Percentiles rank a stretch among this genome's conserved stretches.
These are phyloP conservation scores for Chrysopilus asiliformis DNA, from an alignment of 2,888 invertebrate species.

Conservation along the genomic window DNA sequence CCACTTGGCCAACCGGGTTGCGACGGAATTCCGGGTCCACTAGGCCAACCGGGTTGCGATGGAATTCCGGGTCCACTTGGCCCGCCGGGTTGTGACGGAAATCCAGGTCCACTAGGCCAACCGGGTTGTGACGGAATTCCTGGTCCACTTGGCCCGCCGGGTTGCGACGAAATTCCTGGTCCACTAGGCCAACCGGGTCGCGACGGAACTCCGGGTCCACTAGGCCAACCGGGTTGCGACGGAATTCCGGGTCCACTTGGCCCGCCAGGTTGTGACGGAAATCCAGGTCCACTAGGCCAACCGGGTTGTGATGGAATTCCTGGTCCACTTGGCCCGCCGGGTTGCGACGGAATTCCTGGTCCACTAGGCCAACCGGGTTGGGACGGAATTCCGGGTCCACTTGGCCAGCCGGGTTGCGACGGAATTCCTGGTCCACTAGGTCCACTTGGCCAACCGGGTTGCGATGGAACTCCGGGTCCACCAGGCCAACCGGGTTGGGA, in stretches of 20 bases:
- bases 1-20: not conserved
- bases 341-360: too few relatives aligned
- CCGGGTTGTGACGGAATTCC: constrained; percentile 2
- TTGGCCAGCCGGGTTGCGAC: not conserved
- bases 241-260: not conserved
- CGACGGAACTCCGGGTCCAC: not conserved
- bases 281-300: not conserved
- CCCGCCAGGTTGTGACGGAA: not conserved
- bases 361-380: not conserved
- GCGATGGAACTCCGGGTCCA: not conserved
- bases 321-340: not conserved
- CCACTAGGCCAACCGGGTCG: not conserved
- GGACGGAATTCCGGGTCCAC: not conserved
- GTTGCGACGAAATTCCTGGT: not conserved
- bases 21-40: not conserved
- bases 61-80: not conserved
- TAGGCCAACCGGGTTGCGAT: not conserved
- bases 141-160: not conserved
- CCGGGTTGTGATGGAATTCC: not conserved
- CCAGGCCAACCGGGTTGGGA: not conserved
- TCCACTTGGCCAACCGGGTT: not conserved
- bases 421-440: not conserved
- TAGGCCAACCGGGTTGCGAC: not conserved
- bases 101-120: constrained; percentile 1
- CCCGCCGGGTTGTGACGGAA: not conserved